These are phyloP conservation scores for Leptestheria dahalacensis DNA, from an alignment of 1,140 invertebrate species.

Conservation along the genomic window DNA sequence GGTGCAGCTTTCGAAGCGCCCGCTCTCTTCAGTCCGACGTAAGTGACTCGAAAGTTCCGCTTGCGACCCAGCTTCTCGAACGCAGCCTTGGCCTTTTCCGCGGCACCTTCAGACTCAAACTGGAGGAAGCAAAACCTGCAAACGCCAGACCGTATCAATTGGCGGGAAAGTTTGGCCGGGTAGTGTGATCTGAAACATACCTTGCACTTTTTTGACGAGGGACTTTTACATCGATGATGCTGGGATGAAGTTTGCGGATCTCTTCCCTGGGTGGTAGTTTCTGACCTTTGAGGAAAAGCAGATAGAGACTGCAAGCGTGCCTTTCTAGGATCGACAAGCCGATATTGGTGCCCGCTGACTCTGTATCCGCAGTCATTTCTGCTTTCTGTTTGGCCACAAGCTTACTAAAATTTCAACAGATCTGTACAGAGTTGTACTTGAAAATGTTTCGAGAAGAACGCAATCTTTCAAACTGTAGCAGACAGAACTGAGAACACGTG, in stretches of 20 bases:
- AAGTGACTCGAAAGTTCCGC: background rate
- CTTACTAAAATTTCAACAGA: background rate
- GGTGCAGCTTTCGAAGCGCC: background rate
- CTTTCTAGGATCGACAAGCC: background rate
- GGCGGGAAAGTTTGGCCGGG: background rate
- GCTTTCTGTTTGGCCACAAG: background rate
- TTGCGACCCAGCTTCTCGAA: background rate
- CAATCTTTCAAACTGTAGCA: too few relatives aligned
- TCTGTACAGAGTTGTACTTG: background rate
- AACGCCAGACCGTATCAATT: background rate
- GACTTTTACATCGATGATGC: conserved; percentile 1
- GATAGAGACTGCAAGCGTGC: background rate
- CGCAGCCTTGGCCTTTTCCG: conserved; percentile 1
- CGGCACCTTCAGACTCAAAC: background rate
- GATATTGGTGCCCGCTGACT: background rate
- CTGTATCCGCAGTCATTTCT: background rate
- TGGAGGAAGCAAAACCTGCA: background rate
- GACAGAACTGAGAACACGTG: too few relatives aligned
- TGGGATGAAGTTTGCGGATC: background rate
- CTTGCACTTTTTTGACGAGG: conserved; percentile 7
- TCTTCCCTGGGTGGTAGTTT: background rate
- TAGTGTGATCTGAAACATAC: background rate
- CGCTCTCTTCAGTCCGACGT: background rate
- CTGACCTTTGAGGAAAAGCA: background rate
- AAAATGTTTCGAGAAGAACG: too few relatives aligned